These are phyloP conservation scores for Rambutsinella grinnellia DNA, from an alignment of 2,888 invertebrate species.

Conservation along the genomic window DNA sequence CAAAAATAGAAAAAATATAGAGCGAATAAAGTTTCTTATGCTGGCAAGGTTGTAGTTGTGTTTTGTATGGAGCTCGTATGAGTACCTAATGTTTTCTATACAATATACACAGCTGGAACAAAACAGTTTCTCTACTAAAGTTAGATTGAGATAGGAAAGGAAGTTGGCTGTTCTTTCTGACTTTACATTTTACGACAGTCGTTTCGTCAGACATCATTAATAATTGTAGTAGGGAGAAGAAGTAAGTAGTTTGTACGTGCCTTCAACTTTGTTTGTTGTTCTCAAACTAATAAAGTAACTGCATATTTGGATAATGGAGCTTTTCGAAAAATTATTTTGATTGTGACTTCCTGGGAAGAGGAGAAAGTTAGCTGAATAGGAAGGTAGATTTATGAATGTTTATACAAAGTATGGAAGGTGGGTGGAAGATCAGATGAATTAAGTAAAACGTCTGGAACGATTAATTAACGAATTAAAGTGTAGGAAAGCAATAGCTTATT, in stretches of 20 bases:
- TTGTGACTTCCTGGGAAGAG: not conserved
- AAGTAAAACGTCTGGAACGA: too few species aligned
- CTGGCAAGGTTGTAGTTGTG: too few species aligned
- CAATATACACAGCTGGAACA: not conserved
- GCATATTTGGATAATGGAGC: not conserved
- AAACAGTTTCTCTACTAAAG: not conserved
- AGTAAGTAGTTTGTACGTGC: not conserved
- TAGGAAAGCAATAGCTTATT: too few species aligned
- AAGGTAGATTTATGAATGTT: too few species aligned
- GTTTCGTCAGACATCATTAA: constrained; percentile 52
- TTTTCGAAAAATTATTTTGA: not conserved
- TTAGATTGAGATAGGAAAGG: not conserved
- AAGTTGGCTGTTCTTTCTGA: constrained; percentile 16
- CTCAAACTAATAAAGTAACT: not conserved
- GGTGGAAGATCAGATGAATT: too few species aligned
- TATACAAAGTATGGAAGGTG: too few species aligned
- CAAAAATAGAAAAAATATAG: not conserved
- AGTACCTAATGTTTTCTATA: not conserved
- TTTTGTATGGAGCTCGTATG: too few species aligned
- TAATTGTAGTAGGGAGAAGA: constrained; percentile 21
- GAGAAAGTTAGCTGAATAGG: not conserved
- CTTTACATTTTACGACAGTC: constrained; percentile 51
- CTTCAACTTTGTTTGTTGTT: not conserved
- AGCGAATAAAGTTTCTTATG: not conserved
- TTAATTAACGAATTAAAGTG: too few species aligned